These are phyloP conservation scores for Penaeus vannamei DNA, from an alignment of 1,140 invertebrate genomes.

Conservation along the genomic window DNA sequence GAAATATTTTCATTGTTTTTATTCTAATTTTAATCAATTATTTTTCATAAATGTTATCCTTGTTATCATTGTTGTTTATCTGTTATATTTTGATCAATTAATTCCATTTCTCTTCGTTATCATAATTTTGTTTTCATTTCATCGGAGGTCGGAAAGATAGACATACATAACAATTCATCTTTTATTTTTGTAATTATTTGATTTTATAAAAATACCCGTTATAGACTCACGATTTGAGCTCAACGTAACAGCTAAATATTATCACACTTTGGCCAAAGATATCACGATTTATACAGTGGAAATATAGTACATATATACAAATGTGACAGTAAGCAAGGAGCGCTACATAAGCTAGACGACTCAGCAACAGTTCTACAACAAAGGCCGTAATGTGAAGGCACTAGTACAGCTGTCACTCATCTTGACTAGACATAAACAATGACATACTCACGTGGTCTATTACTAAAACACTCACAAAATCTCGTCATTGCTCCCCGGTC, in stretches of 20 bases:
- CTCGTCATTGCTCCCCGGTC: not conserved
- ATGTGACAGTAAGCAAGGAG: conserved; percentile 36
- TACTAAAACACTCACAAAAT: not conserved
- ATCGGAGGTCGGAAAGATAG: conserved; percentile 28
- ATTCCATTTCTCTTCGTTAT: not conserved
- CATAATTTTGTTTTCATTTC: not conserved
- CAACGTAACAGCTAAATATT: conserved; percentile 53
- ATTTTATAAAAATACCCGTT: conserved; percentile 65
- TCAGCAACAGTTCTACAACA: conserved; percentile 41
- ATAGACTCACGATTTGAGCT: conserved; percentile 54
- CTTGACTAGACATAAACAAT: conserved; percentile 50
- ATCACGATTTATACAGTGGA: conserved; percentile 63
- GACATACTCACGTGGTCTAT: not conserved
- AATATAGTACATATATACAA: conserved; percentile 47
- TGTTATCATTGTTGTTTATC: no score
- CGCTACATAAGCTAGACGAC: not conserved
- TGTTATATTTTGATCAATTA: no score
- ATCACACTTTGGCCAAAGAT: conserved; percentile 68
- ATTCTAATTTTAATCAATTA: no score
- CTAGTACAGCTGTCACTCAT: conserved; percentile 39
- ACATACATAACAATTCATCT: conserved; percentile 49
- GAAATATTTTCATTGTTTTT: no score
- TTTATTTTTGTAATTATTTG: conserved; percentile 56
- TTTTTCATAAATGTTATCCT: no score
- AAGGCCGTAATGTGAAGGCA: conserved; percentile 55